Base-by-base conservation (phyloP, 2,888 invertebrate genomes). In the Troglohyphantes excavatus region DNA sequence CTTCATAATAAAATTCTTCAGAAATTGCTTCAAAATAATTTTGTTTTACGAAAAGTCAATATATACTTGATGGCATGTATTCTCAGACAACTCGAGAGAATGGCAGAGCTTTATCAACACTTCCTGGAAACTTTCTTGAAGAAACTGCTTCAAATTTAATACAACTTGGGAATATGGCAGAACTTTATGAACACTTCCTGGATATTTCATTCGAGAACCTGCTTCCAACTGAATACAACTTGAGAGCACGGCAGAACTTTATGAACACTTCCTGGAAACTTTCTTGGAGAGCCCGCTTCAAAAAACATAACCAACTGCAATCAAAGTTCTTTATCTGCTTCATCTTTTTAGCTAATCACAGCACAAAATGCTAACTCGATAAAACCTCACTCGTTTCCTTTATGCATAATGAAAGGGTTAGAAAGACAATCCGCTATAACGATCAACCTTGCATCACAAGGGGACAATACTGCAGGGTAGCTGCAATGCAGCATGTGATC, bases 341-440 rank as follows among this genome's bases (percentile, higher is more conserved):
- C 33, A 33, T 33, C 5, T 9, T 33, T 9, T 6, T 33, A n/a
- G 17, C 17, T n/a, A 53, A 53, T 17, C n/a, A 17, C 53, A 13
- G 13, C n/a, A 53, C 53, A 53, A 53, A 53, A 53, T 53, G 53
- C n/a, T 17, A 53, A 17, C 13, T n/a, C n/a, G 53, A n/a, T 13
- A n/a, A 17, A 53, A 53, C n/a, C 17, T 2, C 39, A 53, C 17
- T 17, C 5, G n/a, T n/a, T n/a, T 53, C 17, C n/a, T 53, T 17
- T 5, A 13, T 53, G n/a, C 13, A 17, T 13, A 53, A 53, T 17
- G 13, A 5, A 68, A 68, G 26, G 26, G 26, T n/a, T 7, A 19
- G 43, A 72, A 53, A 72, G 46, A 46, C 17, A 13, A 27, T 72
- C 72, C 46, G 72, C 72, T 46, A 53, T 53, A 72, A 72, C 72